Evolutionary conservation across 2,113 vertebrate genomes (phyloP).

Genomic region (Phalacrocorax pelagicus): DNA sequence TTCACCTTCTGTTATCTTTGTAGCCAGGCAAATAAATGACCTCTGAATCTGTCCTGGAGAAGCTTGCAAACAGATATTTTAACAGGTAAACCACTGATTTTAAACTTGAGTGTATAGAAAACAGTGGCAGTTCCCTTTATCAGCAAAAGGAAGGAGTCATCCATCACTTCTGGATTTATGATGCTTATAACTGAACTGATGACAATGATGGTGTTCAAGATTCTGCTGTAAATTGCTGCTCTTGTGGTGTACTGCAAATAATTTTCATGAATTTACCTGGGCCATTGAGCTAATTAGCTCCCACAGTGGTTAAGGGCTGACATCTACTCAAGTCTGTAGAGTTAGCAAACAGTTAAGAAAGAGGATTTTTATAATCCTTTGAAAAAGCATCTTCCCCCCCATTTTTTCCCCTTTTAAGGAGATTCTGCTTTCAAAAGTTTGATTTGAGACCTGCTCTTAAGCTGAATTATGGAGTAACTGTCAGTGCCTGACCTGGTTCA

Average conservation of each 20-base stretch:
- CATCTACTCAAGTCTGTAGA: neutral
- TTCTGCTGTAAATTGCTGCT: neutral
- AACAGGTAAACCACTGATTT: slow-evolving; percentile 53
- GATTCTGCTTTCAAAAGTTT: neutral
- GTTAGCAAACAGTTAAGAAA: neutral
- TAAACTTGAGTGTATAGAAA: slow-evolving; percentile 54
- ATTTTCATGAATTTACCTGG: neutral
- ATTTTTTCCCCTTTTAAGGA: neutral
- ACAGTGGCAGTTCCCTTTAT: slow-evolving; percentile 46
- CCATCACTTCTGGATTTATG: slow-evolving; percentile 38
- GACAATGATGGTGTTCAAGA: neutral
- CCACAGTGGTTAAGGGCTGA: neutral
- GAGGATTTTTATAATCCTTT: neutral
- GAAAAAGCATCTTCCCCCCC: neutral
- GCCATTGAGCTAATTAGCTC: neutral
- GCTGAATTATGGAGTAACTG: neutral
- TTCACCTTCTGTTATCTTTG: slow-evolving; percentile 17
- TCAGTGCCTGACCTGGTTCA: neutral
- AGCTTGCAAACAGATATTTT: slow-evolving; percentile 49
- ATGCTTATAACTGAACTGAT: slow-evolving; percentile 12
- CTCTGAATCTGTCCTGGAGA: neutral
- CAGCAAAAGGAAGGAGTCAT: slow-evolving; percentile 42
- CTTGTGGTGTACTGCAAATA: neutral
- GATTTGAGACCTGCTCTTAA: neutral
- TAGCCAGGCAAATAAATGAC: slow-evolving; percentile 8